Percentiles rank a stretch among this genome's conserved stretches.
These are phyloP conservation scores for Geothlypis trichas DNA, from an alignment of 2,113 vertebrate genomes.

Conservation along the genomic window DNA sequence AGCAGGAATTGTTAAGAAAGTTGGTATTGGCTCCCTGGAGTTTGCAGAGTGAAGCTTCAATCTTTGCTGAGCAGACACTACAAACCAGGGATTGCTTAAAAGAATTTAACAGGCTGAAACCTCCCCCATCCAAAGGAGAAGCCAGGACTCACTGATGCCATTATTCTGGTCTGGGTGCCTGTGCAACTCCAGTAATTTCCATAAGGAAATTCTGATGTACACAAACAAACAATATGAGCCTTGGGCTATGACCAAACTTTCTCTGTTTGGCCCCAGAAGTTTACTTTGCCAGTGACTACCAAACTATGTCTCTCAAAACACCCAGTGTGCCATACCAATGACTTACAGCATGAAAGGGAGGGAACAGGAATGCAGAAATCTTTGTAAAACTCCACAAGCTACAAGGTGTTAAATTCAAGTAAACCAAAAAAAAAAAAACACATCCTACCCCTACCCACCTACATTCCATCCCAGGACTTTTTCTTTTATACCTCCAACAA, in stretches of 20 bases:
- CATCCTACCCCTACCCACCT: not conserved
- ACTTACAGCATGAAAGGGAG: not conserved
- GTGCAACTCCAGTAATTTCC: not conserved
- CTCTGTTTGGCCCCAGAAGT: not conserved
- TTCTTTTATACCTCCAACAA: not conserved
- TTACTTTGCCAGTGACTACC: not conserved
- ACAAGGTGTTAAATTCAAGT: not conserved
- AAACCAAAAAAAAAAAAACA: not conserved
- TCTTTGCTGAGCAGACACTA: not conserved
- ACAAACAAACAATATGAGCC: not conserved
- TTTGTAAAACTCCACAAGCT: not conserved
- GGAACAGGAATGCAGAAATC: not conserved
- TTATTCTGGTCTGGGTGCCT: not conserved
- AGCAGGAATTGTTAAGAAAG: not conserved
- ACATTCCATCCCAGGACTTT: not conserved
- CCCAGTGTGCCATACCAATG: not conserved
- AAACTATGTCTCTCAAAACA: not conserved
- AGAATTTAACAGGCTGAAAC: not conserved
- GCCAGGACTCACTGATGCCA: not conserved
- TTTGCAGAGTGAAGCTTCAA: not conserved
- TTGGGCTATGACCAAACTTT: not conserved
- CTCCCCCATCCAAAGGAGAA: not conserved
- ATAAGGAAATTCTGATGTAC: not conserved
- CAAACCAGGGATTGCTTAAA: not conserved
- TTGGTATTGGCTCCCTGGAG: not conserved